These are phyloP conservation scores for Phalanger gymnotis DNA, from an alignment of 2,797 vertebrate species.

Conservation along the genomic window DNA sequence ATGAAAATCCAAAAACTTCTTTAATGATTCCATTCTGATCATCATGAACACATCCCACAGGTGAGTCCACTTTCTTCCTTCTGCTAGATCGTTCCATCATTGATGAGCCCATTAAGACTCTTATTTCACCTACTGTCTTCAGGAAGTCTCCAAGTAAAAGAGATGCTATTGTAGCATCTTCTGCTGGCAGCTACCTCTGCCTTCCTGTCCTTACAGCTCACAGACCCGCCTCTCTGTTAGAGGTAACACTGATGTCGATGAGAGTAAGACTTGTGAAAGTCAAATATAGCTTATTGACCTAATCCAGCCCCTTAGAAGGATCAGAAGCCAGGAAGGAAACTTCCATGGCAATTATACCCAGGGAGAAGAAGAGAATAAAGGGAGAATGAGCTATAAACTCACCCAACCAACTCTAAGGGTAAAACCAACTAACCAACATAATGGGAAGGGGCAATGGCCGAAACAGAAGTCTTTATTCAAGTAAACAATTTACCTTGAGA, in stretches of 20 bases:
- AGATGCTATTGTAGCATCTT: background rate
- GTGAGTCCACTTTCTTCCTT: background rate
- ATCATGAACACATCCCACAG: background rate
- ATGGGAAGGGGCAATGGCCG: conserved; percentile 1
- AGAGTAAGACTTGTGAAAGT: background rate
- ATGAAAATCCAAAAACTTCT: background rate
- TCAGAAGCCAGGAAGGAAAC: background rate
- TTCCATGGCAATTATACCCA: background rate
- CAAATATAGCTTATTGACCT: background rate
- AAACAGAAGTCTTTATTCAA: background rate
- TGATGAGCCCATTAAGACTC: background rate
- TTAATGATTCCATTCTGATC: background rate
- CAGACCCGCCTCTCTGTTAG: background rate
- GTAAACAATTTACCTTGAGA: background rate
- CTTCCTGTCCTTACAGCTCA: background rate
- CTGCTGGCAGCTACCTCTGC: background rate
- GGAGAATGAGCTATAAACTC: background rate
- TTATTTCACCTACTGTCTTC: background rate
- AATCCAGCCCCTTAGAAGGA: background rate
- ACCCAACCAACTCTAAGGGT: background rate
- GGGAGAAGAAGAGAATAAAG: background rate
- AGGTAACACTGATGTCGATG: background rate
- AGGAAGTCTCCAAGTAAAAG: background rate
- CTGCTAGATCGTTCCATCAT: background rate
- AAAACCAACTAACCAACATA: conserved; percentile 20